A percentile compares a stretch with the other conserved stretches of the same genome.
Evolutionary conservation across 2,113 vertebrate species (phyloP).

Genomic region (Actinemys pallida): DNA sequence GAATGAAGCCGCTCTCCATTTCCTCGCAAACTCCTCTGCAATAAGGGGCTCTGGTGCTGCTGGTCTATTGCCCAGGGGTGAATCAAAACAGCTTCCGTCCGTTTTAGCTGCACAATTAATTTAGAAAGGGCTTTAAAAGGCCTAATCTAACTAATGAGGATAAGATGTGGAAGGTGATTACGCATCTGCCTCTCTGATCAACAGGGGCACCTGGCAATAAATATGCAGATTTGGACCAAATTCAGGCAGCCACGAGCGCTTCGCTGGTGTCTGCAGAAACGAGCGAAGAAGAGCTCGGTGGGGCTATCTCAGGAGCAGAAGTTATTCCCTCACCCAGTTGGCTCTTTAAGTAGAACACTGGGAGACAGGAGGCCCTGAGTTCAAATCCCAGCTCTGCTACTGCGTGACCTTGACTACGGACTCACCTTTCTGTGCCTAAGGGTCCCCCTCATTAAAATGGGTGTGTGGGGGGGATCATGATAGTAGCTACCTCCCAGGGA

Average conservation of each 20-base stretch:
- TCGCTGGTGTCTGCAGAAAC: neutral
- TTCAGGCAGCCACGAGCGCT: neutral
- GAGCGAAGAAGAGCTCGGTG: neutral
- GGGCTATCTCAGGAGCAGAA: neutral
- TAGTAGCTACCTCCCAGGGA: neutral
- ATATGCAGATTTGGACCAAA: neutral
- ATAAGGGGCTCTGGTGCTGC: neutral
- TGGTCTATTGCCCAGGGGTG: neutral
- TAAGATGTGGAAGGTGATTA: neutral
- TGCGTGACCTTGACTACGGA: too few species aligned
- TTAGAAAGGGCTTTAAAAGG: neutral
- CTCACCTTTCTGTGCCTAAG: neutral
- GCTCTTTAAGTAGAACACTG: neutral
- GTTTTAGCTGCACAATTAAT: neutral
- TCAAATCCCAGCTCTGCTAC: neutral
- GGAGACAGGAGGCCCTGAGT: neutral
- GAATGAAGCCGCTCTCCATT: too few species aligned
- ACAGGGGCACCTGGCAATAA: neutral
- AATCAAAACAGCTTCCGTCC: neutral
- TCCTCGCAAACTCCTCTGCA: neutral
- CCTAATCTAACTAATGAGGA: neutral
- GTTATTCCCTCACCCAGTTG: neutral
- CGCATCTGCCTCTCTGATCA: neutral
- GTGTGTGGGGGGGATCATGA: neutral
- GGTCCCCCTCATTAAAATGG: neutral